Base-by-base conservation (phyloP, 1,140 invertebrate species). In the Frieseomelitta varia region DNA sequence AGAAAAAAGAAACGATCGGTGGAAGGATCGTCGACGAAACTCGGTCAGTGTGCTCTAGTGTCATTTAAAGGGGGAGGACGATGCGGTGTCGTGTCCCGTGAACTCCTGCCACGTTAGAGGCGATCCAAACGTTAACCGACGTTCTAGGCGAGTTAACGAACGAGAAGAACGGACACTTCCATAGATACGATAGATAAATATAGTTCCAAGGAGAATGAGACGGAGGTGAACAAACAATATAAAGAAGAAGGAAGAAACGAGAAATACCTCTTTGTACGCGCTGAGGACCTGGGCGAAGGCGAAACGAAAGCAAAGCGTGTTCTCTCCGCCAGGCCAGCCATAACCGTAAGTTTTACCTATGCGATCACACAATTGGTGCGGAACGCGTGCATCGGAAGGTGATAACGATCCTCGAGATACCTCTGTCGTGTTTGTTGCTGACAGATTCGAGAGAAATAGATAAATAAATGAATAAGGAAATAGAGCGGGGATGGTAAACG, bases 191-290 rank as follows among this genome's bases (percentile, higher is more conserved):
- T 61, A 77, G 58, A 63, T 77, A 75, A 47, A 77, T 75, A 63
- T 77, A 77, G 58, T 47, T 47, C 74, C 74, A 24, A 27, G 53
- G 4, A 34, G 17, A 21, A 34, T 30, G 30, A 67, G 10, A 12
- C 39, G 3, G 65, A 34, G 11, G 19, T 11, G 4, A 34, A 34
- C 27, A 21, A 1, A 34, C 19, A 2, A 67, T 17, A 17, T 17
- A 10, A 68, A 11, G 17, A 47, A 8, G 17, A n/a, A 56, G 39
- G 30, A 53, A 27, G 80, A 85, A 88, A 88, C 63, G 78, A 76
- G 61, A 82, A 65, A 88, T 82, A 85, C 79, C 83, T 88, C 83
- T 63, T 47, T 81, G 65, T 27, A 78, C 74, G 68, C 56, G 58
- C 80, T 71, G 55, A 78, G 87, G 87, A 85, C 74, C 68, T 77